Base-by-base conservation (phyloP, 2,888 invertebrate species). In the Melanotus villosus region DNA sequence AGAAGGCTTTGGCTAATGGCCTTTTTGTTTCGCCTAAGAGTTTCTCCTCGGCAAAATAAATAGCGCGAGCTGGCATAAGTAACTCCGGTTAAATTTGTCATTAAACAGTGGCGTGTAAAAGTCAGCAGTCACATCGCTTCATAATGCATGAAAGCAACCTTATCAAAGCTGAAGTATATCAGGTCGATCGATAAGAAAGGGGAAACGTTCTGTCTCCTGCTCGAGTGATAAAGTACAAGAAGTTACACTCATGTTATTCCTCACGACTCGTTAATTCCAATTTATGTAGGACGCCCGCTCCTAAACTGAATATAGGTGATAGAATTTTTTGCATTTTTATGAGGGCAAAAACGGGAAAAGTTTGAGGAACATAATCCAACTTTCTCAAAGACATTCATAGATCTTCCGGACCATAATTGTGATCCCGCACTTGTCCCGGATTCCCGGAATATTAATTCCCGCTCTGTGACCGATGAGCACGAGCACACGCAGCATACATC, bases 221-320 rank as follows among this genome's bases (percentile, higher is more conserved):
- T 45, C 65, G 47, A 63, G 66, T 70, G 66, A 70, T 70, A 70
- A 70, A 67, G 43, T 66, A 70, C 70, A 70, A 67, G 66, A 70
- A 65, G 60, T 70, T 65, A 65, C 59, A 70, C 57, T 70, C 63
- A 57, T 70, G 66, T 67, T 66, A 62, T 66, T 70, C 56, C 70
- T 70, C 66, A 66, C 70, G 70, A 70, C 62, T 70, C 70, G 70
- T 66, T 70, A 67, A 70, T 66, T 66, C 66, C 70, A 67, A 70
- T 66, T 70, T 70, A 70, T 70, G 70, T 70, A 57, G 63, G 58
- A 50, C 66, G 57, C 41, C 45, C 50, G 60, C 41, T 56, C 47
- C 58, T 54, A 66, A 66, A 70, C 56, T 56, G 66, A 67, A 70
- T 70, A 66, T 66, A 70, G 70, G 63, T 70, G 70, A 70, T 66